These are phyloP conservation scores for Donacobius atricapilla DNA, from an alignment of 2,113 vertebrate genomes.

Conservation along the genomic window DNA sequence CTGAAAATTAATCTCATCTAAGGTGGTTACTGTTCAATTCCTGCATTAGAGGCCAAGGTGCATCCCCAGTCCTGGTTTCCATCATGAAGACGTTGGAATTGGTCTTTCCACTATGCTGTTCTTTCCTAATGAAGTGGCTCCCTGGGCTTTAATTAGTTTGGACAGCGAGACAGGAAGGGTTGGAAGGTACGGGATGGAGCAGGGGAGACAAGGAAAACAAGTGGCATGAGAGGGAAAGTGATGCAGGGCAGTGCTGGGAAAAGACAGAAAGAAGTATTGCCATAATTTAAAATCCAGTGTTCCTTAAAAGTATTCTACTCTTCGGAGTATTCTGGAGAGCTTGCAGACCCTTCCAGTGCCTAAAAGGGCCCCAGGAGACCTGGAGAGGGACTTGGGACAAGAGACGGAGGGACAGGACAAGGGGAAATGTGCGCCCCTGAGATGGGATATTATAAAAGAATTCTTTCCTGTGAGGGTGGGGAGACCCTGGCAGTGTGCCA, in stretches of 20 bases:
- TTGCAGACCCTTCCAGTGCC: neutral
- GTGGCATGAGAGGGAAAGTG: neutral
- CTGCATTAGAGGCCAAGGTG: neutral
- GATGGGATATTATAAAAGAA: no score
- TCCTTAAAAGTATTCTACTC: neutral
- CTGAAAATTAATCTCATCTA: neutral
- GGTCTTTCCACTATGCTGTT: neutral
- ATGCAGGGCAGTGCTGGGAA: neutral
- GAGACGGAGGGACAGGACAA: no score
- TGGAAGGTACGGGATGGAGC: neutral
- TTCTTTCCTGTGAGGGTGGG: no score
- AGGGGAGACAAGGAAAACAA: neutral
- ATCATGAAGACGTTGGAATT: neutral
- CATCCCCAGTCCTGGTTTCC: neutral
- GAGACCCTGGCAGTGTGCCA: no score
- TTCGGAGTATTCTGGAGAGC: neutral
- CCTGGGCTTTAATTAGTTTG: neutral
- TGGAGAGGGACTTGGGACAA: neutral
- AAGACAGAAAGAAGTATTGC: neutral
- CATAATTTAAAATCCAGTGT: neutral
- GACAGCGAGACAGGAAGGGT: neutral
- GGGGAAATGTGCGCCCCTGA: no score
- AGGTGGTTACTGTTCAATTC: neutral
- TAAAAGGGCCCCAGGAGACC: neutral
- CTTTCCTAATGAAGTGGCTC: neutral